Base-by-base conservation (phyloP, 2,888 invertebrate genomes). In the Nomada goodeniana region DNA sequence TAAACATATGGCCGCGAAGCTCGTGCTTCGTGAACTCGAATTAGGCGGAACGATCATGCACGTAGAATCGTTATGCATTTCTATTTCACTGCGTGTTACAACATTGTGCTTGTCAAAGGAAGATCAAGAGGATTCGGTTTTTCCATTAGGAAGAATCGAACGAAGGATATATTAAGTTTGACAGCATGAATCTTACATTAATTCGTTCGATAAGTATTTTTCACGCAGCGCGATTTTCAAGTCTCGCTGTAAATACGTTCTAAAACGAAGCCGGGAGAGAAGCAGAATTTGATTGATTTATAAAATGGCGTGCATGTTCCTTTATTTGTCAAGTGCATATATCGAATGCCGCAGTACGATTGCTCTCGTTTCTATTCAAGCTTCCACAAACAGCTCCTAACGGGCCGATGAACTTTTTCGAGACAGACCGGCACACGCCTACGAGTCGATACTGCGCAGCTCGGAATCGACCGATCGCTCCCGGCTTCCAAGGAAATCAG, bases 401-500 rank as follows among this genome's bases (percentile, higher is more conserved):
- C 76, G 76, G 74, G 42, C 59, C n/a, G 11, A 18, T 44, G 50
- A 26, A 13, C 44, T 68, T 78, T 78, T 50, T 26, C 26, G 2
- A 57, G 50, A 20, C 15, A 42, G 15, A 11, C 9, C 18, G 11
- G 18, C 52, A 42, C 4, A 67, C 47, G 61, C 71, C 82, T 76
- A 55, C 71, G n/a, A 53, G 9, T 18, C 60, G 75, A 60, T 20
- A 61, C n/a, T 57, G 42, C 53, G 15, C 1, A 18, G 72, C 68
- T 84, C 63, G 85, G 85, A 88, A 86, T 85, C 86, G 57, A 70
- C 75, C 67, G 79, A 65, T 67, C 76, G 76, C 76, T 79, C 68
- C 68, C 57, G 79, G 76, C 85, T 78, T 69, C 84, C 80, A 80
- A 85, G 80, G 86, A 91, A 91, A 91, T 91, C 89, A 88, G 89